Percentiles rank a stretch among this genome's conserved stretches.
These are phyloP conservation scores for Cynocephalus volans DNA, from an alignment of 2,113 vertebrate genomes.

Conservation along the genomic window DNA sequence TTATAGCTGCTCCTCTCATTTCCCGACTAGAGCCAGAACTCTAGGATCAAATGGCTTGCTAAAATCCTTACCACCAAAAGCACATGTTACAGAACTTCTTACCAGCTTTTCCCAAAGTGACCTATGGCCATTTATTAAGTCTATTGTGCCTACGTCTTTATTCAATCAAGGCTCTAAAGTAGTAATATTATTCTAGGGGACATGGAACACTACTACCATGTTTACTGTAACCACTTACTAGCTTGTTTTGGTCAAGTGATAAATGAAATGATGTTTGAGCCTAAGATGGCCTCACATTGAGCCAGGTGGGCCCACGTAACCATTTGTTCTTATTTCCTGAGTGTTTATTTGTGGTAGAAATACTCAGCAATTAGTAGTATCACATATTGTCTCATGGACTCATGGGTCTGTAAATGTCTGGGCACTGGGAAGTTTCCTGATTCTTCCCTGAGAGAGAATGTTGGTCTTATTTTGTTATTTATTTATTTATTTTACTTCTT, in stretches of 20 bases:
- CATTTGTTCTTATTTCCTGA: background rate
- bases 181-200: background rate
- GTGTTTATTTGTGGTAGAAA: background rate
- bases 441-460: background rate
- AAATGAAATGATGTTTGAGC: background rate
- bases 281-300: background rate
- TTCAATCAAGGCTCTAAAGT: background rate
- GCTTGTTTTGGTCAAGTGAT: background rate
- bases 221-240: background rate
- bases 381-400: background rate
- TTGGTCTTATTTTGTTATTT: background rate
- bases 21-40: background rate
- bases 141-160: background rate
- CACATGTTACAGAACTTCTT: background rate
- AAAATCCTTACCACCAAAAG: background rate
- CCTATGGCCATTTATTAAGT: background rate
- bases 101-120: background rate
- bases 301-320: background rate
- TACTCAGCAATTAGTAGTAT: background rate
- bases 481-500: background rate
- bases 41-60: background rate
- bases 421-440: background rate
- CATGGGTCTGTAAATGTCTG: background rate
- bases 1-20: background rate
- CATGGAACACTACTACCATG: background rate